Conservation (phyloP, 2,797 vertebrate species). For the Hapalemur alaotrensis region DNA sequence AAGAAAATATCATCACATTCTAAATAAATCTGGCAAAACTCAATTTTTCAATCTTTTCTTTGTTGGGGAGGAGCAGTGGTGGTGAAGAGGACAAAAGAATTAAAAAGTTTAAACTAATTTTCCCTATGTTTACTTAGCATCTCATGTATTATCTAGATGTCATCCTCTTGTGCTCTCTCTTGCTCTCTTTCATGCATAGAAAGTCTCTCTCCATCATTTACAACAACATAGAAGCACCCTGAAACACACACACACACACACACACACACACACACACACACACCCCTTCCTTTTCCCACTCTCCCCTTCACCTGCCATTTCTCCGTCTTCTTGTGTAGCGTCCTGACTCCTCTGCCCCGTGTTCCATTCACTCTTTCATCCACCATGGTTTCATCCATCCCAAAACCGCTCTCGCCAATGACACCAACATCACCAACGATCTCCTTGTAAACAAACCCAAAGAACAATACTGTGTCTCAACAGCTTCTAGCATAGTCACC, state of each 20-base stretch:
- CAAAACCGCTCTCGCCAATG: neutral
- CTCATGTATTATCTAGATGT: neutral
- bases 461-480: neutral
- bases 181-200: neutral
- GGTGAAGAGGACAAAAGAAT: neutral
- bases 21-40: constrained; percentile 24
- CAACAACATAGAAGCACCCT: neutral
- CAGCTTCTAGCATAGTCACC: neutral
- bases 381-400: neutral
- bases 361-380: neutral
- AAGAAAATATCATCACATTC: neutral
- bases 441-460: neutral
- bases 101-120: neutral
- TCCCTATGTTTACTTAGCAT: neutral
- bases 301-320: neutral
- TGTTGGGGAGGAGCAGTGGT: neutral
- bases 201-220: neutral
- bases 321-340: neutral
- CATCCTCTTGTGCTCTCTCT: neutral
- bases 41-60: neutral
- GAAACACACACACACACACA: neutral
- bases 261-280: neutral
- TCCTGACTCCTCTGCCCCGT: neutral
- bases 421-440: neutral
- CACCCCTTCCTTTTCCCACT: neutral